Evolutionary conservation across 2,888 invertebrate species (phyloP), one percentile per base, ranked within the genome.

Genomic region (Troides helena): DNA sequence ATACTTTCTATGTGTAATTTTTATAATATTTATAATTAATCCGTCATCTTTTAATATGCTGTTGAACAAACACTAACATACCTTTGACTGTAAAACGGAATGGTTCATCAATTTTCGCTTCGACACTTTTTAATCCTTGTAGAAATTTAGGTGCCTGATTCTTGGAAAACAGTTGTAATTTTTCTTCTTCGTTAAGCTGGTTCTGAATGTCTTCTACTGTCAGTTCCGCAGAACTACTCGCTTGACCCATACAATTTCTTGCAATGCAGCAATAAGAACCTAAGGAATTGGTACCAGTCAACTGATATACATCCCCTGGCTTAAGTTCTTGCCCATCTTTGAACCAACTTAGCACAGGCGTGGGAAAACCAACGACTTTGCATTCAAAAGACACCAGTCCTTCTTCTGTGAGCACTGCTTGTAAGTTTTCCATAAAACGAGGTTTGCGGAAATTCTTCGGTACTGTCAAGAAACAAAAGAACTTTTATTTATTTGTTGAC

Each of bases 331-430:
- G 96, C 0, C 97, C 97, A 83, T 98, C 98, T 88, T 98, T 98
- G 86, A 97, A 98, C 98, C 98, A 98, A 80, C 96, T 95, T 0
- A 98, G 91, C 65, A 96, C 90, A 0, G 98, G 98, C 0, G 98
- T 98, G 0, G 98, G 98, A 76, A 97, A 98, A 0, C 98, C 98
- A 2, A 98, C 97, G 0, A 98, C 98, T 86, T 98, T 98, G 83
- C 98, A 98, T 82, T 98, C 98, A 81, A 98, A 98, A 0, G 98
- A 98, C 1, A 98, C 98, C 50, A 98, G 89, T 0, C 98, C 98
- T 89, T 98, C 98, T 82, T 98, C 98, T 0, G 98, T 98, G 61
- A 98, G 92, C 60, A 98, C 95, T 12, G 98, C 98, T 86, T 97
- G 96, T 14, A 98, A 93, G 77, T 96, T 97, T 85, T 98, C 98